Conservation (phyloP, 2,888 invertebrate species). For the Ectropis crepuscularia region DNA sequence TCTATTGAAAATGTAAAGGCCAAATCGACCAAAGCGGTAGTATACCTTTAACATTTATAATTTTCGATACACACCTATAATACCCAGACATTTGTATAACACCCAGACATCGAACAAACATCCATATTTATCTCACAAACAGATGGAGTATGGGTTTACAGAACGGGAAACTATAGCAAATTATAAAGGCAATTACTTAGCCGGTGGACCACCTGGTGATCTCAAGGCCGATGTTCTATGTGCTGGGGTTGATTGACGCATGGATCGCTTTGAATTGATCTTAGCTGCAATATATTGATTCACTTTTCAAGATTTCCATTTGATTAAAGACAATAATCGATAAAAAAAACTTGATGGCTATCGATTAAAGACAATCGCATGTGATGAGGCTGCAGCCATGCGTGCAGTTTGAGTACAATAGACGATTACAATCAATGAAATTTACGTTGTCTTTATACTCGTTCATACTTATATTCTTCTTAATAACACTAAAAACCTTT, state of each 20-base stretch:
- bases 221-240: not conserved
- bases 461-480: slow-evolving; percentile 10
- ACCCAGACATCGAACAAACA: no score
- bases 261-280: not conserved
- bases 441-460: slow-evolving; percentile 19
- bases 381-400: slow-evolving; percentile 21
- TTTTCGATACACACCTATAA: no score
- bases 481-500: no score
- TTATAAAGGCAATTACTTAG: no score
- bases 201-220: no score
- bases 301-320: slow-evolving; percentile 21
- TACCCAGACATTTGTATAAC: no score
- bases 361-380: slow-evolving; percentile 31
- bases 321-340: slow-evolving; percentile 28
- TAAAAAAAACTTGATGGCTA: slow-evolving; percentile 27
- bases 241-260: not conserved
- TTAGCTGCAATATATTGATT: slow-evolving; percentile 4
- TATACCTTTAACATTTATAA: no score
- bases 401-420: slow-evolving; percentile 26
- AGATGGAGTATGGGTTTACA: no score
- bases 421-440: slow-evolving; percentile 14
- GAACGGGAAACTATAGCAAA: no score
- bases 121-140: no score
- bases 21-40: no score
- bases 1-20: no score